These are phyloP conservation scores for Epinephelus awoara DNA, from an alignment of 2,797 vertebrate species.

Conservation along the genomic window DNA sequence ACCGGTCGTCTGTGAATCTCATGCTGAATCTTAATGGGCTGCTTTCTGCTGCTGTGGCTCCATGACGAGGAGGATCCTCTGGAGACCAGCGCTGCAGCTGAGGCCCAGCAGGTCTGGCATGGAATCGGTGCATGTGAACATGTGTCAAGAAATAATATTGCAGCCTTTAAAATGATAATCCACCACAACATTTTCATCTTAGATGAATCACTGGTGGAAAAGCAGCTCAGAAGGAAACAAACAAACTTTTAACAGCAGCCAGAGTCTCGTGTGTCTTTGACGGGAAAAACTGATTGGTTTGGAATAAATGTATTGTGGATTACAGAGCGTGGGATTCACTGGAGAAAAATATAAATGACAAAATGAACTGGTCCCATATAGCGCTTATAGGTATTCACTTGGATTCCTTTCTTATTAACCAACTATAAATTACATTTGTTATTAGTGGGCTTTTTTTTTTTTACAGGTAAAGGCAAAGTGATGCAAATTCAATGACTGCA, in stretches of 20 bases:
- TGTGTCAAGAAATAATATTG: background rate
- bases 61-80: constrained; percentile 41
- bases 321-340: background rate
- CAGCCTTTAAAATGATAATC: constrained; percentile 18
- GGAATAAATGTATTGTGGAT: background rate
- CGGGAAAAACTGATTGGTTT: background rate
- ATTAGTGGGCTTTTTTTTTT: background rate
- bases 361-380: background rate
- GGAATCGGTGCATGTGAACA: background rate
- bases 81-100: constrained; percentile 64
- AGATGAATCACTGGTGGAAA: background rate
- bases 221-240: background rate
- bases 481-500: background rate
- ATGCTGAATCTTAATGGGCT: constrained; percentile 68
- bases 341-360: background rate
- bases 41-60: constrained; percentile 49
- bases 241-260: background rate
- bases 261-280: background rate
- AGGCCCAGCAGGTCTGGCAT: constrained; percentile 37
- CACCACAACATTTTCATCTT: background rate
- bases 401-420: background rate
- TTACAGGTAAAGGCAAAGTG: background rate
- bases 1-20: constrained; percentile 23
- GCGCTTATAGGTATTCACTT: background rate
- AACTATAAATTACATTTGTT: background rate